Percentiles rank a stretch among this genome's conserved stretches.
These are phyloP conservation scores for Phacellophora camtschatica DNA, from an alignment of 30 jellyfish, hydroid and myxozoan genomes.

Conservation along the genomic window DNA sequence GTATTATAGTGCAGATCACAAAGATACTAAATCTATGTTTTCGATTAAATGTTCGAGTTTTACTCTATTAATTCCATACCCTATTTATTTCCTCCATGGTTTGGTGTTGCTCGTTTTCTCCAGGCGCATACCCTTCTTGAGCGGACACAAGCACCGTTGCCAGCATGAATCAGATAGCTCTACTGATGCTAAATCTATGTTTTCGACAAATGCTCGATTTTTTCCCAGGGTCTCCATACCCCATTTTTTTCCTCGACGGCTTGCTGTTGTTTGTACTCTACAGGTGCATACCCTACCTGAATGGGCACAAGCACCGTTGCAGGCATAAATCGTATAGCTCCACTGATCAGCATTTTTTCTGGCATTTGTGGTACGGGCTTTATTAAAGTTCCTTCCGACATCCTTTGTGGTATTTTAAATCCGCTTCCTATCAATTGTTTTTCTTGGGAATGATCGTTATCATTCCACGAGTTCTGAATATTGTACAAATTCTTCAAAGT, in stretches of 20 bases:
- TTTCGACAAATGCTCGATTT: neutral
- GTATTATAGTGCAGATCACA: too few relatives aligned
- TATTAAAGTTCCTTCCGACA: slow-evolving; percentile 7
- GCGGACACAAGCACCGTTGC: slow-evolving; percentile 78
- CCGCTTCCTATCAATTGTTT: neutral
- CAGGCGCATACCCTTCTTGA: slow-evolving; percentile 47
- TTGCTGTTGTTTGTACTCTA: slow-evolving; percentile 1
- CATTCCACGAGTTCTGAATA: neutral
- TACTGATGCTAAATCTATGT: too few relatives aligned
- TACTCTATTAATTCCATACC: too few relatives aligned
- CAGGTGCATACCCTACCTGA: slow-evolving; percentile 49
- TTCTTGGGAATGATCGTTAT: neutral
- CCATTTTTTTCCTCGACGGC: slow-evolving; percentile 33
- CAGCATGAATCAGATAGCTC: slow-evolving; percentile 61
- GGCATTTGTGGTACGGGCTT: slow-evolving; percentile 65
- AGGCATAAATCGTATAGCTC: slow-evolving; percentile 64
- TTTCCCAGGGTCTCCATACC: slow-evolving; percentile 74
- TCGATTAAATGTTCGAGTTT: too few relatives aligned
- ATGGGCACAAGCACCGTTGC: slow-evolving; percentile 79
- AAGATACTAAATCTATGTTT: too few relatives aligned
- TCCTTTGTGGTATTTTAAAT: slow-evolving; percentile 27
- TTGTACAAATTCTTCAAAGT: neutral
- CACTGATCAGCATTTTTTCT: slow-evolving; percentile 39
- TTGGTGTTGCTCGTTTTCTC: neutral
- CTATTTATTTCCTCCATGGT: slow-evolving; percentile 27